Percentiles rank a stretch among this genome's conserved stretches.
phyloP scores from a whole-genome alignment of 2,797 vertebrate species.

The Trachops cirrhosus region DNA sequence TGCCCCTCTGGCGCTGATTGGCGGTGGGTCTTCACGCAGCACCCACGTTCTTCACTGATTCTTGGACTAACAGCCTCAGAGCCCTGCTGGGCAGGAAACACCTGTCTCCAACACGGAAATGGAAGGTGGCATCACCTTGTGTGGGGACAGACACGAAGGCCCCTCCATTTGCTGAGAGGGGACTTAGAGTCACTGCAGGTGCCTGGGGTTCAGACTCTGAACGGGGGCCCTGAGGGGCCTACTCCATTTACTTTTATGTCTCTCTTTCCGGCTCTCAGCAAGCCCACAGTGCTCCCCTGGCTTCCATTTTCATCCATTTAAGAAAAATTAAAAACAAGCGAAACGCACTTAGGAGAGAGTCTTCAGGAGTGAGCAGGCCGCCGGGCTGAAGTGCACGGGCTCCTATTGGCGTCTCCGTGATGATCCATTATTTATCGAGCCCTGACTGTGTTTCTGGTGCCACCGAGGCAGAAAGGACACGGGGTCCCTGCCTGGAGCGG shows the following conservation, averaged over 20 bases:
- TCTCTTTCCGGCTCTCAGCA: neutral
- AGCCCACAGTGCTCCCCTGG: neutral
- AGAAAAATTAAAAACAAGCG: neutral
- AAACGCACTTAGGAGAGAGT: constrained; percentile 7
- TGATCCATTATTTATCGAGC: constrained; percentile 42
- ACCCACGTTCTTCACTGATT: neutral
- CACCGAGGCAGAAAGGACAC: neutral
- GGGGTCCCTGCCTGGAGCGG: neutral
- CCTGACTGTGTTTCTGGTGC: neutral
- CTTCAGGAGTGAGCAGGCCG: neutral
- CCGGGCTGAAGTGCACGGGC: neutral
- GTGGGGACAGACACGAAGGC: accelerated
- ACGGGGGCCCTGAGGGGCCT: accelerated
- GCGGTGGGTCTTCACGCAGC: too few species aligned
- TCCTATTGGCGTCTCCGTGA: neutral
- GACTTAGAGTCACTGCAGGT: neutral
- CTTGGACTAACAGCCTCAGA: neutral
- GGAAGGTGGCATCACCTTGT: neutral
- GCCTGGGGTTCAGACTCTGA: neutral
- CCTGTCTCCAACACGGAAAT: neutral
- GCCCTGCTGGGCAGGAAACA: neutral
- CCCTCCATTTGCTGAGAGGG: neutral
- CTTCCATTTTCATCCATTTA: neutral
- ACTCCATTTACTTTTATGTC: neutral
- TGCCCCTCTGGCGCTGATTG: accelerated